Base-by-base conservation (phyloP, 2,113 vertebrate genomes). In the Amphiprion ocellaris region DNA sequence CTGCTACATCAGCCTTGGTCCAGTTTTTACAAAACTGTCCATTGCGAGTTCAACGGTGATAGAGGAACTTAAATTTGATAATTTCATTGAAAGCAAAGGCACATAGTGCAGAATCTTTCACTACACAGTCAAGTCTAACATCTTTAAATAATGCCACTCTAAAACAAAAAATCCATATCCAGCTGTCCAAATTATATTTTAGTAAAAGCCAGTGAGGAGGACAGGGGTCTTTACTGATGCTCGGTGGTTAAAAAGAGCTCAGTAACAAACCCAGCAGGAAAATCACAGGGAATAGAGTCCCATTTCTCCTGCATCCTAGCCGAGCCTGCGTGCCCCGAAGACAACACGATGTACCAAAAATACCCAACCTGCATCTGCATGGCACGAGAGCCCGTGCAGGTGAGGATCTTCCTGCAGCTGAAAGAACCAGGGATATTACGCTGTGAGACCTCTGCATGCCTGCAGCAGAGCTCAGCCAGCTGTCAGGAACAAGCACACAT, bases 321-420 rank as follows among this genome's bases (percentile, higher is more conserved):
- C 24, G 46, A 66, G 65, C 61, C 50, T n/a, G 59, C 23, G 16
- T 63, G 41, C 70, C 76, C 77, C 0, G 61, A 41, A 72, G 78
- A 58, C 50, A 68, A 39, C 49, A 33, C n/a, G 0, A 8, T 65
- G 78, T 10, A 33, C 84, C 82, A 77, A 81, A 85, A 89, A 88
- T 84, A 83, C 65, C 71, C 37, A 4, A 49, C 52, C 21, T 74
- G 79, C 68, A 70, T 81, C 65, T 64, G 55, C 55, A 17, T 62
- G 0, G n/a, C 76, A 74, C 52, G 23, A 74, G 59, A 74, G 46
- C 58, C 67, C 53, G 53, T 81, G 83, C 78, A 74, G 77, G 71
- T 80, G 77, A 74, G 64, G 19, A 23, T n/a, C 54, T 30, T 79
- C 65, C 59, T 58, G 69, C 71, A 67, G 81, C 58, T 17, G n/a